Evolutionary conservation across 2,797 vertebrate species (phyloP), one percentile per base, ranked within the genome.

Genomic region (Macropus fuliginosus): DNA sequence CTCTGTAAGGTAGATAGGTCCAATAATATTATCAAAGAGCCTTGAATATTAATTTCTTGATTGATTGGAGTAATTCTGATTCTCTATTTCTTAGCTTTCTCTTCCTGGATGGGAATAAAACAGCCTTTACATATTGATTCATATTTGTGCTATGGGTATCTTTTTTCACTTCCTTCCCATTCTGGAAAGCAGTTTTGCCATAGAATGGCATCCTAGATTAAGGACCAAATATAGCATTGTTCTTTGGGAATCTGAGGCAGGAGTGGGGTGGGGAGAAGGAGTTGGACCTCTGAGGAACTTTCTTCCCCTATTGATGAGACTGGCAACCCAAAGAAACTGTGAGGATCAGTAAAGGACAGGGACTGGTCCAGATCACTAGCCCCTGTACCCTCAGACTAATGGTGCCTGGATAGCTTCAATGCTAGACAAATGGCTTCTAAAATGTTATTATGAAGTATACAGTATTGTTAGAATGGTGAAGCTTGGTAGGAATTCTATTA

Each of bases 401-500:
- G 66, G 16, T 40, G n/a, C 66, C 6, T 74, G 6, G 18, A 74
- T 74, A 40, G 66, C 66, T 21, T 0, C n/a, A 40, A 40, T 40
- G 18, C 16, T 59, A 50, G 55, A 54, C 56, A 91, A 46, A 31
- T 66, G 54, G 52, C 54, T 66, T 27, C 14, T 31, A 95, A 96
- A 91, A 93, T 46, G 40, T 21, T 59, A 18, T 93, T 66, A 55
- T 12, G 21, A 56, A 91, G 40, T 31, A 94, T 92, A 50, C 94
- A 90, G 54, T 91, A 91, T 62, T 96, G 87, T 87, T 55, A 95
- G 55, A 57, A 74, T 28, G 57, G 91, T 54, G 21, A 91, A 81
- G 56, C 56, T 54, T 59, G 52, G 94, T 40, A 59, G 46, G 29
- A 92, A 31, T 91, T 93, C n/a, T 74, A 34, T 94, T 92, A 21